Evolutionary conservation across 2,113 vertebrate genomes (phyloP), one percentile per base, ranked within the genome.

Genomic region (Bettongia penicillata): DNA sequence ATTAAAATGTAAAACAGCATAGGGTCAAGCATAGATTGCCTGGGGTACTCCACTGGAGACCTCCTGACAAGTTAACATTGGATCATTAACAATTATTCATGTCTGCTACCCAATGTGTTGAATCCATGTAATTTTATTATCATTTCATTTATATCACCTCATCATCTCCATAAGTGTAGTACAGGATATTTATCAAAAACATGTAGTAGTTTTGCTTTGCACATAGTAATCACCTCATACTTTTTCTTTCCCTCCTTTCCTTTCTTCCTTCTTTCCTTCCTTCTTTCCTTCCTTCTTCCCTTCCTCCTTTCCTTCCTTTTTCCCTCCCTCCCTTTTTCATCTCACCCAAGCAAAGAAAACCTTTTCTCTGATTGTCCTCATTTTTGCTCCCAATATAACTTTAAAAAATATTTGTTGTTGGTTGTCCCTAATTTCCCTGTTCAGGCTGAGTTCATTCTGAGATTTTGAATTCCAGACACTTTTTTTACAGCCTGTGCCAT

Each of bases 281-380:
- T 26, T 55, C 8, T 26, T 57, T 28, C 25, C 25, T 57, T 28
- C 55, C 11, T 68, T 3, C 57, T 3, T 68, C 4, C 11, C 10
- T 12, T 3, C 3, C 3, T 23, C 14, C 11, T 0, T 19, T 37
- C 3, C 31, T 3, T 68, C 0, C 10, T 19, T 14, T 3, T 0
- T 19, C 11, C 57, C 57, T 37, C 6, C 12, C 61, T 19, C 37
- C 4, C 28, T 8, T 37, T 2, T 68, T 77, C 68, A 77, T 77
- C 16, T 22, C 37, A 77, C 37, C 57, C 37, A 68, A 68, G 61
- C 0, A 68, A 68, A 68, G 61, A 31, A 68, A 68, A 68, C 37
- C 31, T 37, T 68, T 37, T 14, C 31, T 68, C 31, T 68, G 1
- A 31, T 57, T 31, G 26, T 28, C 10, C 25, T 68, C 14, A 16